A percentile compares a stretch with the other conserved stretches of the same genome.
Conservation (phyloP, 2,113 vertebrate genomes). For the Tonatia bakeri region DNA sequence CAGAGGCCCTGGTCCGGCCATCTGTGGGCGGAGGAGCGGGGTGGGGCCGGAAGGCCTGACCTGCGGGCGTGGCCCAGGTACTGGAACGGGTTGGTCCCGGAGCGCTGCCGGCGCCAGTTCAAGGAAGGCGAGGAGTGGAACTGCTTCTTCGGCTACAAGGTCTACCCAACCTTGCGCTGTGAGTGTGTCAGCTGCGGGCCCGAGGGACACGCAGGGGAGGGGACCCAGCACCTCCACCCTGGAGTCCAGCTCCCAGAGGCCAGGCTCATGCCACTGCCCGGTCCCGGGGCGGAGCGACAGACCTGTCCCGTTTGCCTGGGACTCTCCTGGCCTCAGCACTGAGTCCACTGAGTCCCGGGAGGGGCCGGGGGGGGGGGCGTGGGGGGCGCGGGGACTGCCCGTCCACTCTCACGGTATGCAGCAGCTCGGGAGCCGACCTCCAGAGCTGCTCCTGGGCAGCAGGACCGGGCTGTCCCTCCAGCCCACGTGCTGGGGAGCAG, state of each 20-base stretch:
- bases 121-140: conserved; percentile 97
- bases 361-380: background rate
- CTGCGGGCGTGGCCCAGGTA: conserved; percentile 82
- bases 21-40: too few relatives aligned
- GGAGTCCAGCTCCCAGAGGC: background rate
- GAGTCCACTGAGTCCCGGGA: rapidly evolving
- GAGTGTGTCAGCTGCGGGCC: conserved; percentile 62
- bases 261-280: too few relatives aligned
- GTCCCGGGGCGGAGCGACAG: background rate
- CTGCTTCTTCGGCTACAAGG: conserved; percentile 98
- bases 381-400: background rate
- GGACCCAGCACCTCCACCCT: background rate
- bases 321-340: background rate
- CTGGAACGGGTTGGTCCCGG: conserved; percentile 94
- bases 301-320: background rate
- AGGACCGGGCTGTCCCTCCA: too few relatives aligned
- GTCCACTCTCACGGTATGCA: background rate
- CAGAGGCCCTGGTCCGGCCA: background rate
- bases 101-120: conserved; percentile 89
- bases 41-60: background rate
- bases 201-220: background rate
- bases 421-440: background rate
- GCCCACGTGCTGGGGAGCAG: background rate
- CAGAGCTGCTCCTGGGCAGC: background rate
- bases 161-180: conserved; percentile 96